Conservation (phyloP, 2,113 vertebrate species). For the Corythaixoides concolor region DNA sequence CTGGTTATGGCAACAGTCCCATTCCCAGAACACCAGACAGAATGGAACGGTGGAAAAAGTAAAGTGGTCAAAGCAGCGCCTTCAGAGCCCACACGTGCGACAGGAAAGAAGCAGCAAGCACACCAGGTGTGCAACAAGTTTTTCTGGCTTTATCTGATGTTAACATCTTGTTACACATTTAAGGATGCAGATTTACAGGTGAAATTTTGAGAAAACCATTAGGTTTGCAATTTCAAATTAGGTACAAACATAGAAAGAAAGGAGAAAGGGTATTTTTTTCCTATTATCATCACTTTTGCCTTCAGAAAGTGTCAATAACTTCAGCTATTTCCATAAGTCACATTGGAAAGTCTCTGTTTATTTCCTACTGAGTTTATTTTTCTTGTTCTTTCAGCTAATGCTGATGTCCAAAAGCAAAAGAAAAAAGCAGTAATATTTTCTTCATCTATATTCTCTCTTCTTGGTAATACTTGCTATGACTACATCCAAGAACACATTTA, state of each 20-base stretch:
- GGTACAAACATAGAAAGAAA: background rate
- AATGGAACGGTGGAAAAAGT: background rate
- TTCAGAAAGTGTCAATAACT: background rate
- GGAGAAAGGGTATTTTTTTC: background rate
- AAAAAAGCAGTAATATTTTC: background rate
- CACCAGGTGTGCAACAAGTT: fast-evolving
- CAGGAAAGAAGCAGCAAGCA: background rate
- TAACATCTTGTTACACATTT: background rate
- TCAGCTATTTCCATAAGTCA: background rate
- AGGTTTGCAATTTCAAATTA: background rate
- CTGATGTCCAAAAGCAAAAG: background rate
- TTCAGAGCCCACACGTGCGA: fast-evolving
- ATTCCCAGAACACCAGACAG: background rate
- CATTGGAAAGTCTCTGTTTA: background rate
- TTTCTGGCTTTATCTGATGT: background rate
- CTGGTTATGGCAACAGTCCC: background rate
- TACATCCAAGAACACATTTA: background rate
- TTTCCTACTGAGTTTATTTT: background rate
- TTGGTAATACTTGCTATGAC: background rate
- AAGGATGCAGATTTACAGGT: background rate
- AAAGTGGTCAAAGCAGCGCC: background rate
- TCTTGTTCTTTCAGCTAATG: background rate
- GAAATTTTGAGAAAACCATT: background rate
- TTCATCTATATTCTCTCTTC: background rate
- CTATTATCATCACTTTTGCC: background rate